Evolutionary conservation across 1,140 invertebrate species (phyloP), one percentile per base, ranked within the genome.

Genomic region (Gryon sp.): DNA sequence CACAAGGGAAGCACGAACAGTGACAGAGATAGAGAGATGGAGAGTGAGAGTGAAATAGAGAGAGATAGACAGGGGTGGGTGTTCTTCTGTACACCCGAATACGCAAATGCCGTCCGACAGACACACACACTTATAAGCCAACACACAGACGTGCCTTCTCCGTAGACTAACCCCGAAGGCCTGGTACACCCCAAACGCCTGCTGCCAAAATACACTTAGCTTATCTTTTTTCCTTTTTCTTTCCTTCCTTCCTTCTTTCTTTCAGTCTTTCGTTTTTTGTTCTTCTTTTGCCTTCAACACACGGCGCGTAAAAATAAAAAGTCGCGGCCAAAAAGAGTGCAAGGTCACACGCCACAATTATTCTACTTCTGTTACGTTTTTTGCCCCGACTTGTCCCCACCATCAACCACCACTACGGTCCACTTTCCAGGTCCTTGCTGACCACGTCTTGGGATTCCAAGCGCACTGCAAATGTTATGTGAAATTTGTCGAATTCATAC

Each of bases 311-410:
- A 57, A 65, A 70, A 66, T 43, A 48, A 73, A 72, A 73, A 78
- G 34, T 34, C 24, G 38, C 46, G 9, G 28, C 22, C 34, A 53
- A 65, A 73, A 69, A 11, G 55, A 69, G 63, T 68, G 53, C 76
- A 78, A 78, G 76, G 76, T 78, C 76, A 69, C 68, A 46, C 53
- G 19, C 32, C 22, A 19, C 24, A 52, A 60, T 69, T 59, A 55
- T 57, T 76, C 68, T 50, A 63, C 55, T 52, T 55, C 16, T 11
- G 18, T 34, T 30, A 5, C 16, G 4, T 68, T 76, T 68, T 62
- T 75, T 65, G 18, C 9, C 38, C 8, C 8, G 12, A 11, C 14
- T 8, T n/a, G n/a, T 15, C 14, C 9, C 11, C 11, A 18, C 30
- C 24, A 6, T 24, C 6, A 4, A 11, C 11, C 12, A 22, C 41